These are phyloP conservation scores for Bombus confusus DNA, from an alignment of 1,140 invertebrate species.

Conservation along the genomic window DNA sequence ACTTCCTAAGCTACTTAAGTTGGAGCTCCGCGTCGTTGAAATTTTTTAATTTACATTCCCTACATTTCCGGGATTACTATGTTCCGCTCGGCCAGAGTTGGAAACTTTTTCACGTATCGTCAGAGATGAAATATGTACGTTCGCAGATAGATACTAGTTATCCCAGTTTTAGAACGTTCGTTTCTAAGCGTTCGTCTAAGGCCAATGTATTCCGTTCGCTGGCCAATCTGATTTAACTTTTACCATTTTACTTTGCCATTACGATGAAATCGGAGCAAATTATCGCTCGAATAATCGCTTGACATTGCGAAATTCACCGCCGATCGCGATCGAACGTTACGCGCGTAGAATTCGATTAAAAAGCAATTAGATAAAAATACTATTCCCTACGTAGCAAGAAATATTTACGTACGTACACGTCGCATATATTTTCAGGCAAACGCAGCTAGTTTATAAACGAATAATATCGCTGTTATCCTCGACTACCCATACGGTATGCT, in stretches of 20 bases:
- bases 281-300: not conserved
- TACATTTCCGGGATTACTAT: conserved; percentile 28
- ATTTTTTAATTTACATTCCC: conserved; percentile 39
- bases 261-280: not conserved
- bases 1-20: conserved; percentile 42
- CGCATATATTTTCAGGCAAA: not conserved
- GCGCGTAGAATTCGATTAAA: too few species aligned
- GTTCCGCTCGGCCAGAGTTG: conserved; percentile 16
- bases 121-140: conserved; percentile 14
- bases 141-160: not conserved
- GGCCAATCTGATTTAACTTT: conserved; percentile 8
- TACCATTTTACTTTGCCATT: too few species aligned
- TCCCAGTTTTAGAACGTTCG: not conserved
- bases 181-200: not conserved
- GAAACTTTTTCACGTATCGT: conserved; percentile 35
- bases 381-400: too few species aligned
- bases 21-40: not conserved
- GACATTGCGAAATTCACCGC: not conserved
- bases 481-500: not conserved
- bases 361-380: too few species aligned
- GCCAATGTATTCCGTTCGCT: not conserved
- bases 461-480: not conserved
- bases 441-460: not conserved
- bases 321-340: not conserved
- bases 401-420: too few species aligned